Conservation (phyloP, 2,113 vertebrate genomes). For the Archocentrus centrarchus region DNA sequence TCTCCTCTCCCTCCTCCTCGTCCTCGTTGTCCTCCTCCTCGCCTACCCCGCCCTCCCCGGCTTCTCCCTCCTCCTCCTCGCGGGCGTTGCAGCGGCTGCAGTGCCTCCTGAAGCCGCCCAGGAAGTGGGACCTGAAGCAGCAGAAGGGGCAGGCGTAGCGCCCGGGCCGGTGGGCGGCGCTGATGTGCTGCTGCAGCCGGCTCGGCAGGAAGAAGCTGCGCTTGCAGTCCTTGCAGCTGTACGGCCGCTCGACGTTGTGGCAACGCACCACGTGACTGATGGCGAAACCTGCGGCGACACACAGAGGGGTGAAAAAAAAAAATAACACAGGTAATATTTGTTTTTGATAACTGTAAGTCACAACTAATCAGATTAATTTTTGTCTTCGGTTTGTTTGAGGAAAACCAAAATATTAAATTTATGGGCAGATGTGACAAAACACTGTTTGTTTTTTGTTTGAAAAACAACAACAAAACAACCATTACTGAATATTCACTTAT, state of each 20-base stretch:
- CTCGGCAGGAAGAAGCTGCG: constrained; percentile 70
- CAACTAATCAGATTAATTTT: neutral
- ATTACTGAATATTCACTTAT: too few relatives aligned
- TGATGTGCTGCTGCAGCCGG: constrained; percentile 67
- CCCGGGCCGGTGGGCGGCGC: constrained; percentile 54
- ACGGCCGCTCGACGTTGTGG: constrained; percentile 60
- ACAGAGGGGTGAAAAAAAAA: neutral
- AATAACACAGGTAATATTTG: neutral
- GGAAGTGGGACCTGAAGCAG: constrained; percentile 65
- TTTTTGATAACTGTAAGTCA: neutral
- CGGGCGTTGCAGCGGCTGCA: constrained; percentile 70
- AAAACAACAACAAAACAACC: neutral
- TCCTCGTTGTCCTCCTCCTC: neutral
- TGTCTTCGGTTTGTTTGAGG: neutral
- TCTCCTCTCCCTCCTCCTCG: neutral
- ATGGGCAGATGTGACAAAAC: too few relatives aligned
- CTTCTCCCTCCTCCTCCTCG: constrained; percentile 16
- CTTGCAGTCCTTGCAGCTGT: constrained; percentile 50
- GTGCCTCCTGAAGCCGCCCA: constrained; percentile 68
- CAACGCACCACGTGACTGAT: constrained; percentile 66
- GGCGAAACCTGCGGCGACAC: constrained; percentile 53
- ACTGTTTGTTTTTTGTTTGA: too few relatives aligned
- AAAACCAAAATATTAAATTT: neutral
- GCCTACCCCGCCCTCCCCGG: neutral
- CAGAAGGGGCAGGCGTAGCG: constrained; percentile 76